Percentiles rank a stretch among this genome's conserved stretches.
Evolutionary conservation across 2,113 vertebrate species (phyloP).

Genomic region (Paraplagusia blochii): DNA sequence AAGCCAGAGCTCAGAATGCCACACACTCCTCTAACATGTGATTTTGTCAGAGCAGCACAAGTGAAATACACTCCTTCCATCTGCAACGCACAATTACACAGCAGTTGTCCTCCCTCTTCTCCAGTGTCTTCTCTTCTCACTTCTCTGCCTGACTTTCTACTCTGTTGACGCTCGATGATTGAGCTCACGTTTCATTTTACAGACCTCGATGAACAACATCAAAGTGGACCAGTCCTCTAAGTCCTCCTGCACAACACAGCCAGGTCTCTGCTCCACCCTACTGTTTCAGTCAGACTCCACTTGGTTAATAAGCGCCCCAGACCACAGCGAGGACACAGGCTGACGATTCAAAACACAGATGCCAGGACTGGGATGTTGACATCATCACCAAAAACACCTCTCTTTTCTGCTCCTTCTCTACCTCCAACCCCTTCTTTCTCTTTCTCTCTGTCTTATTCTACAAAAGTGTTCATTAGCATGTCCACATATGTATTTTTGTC

Average conservation of each 20-base stretch:
- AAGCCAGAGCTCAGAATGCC: background rate
- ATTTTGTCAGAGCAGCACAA: constrained; percentile 9
- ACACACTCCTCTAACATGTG: constrained; percentile 2
- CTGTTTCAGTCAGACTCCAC: constrained; percentile 52
- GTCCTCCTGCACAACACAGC: constrained; percentile 34
- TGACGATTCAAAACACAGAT: constrained; percentile 53
- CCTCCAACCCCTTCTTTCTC: background rate
- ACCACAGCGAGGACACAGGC: constrained; percentile 57
- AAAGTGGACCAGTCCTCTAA: constrained; percentile 38
- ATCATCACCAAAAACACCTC: constrained; percentile 39
- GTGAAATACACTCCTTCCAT: background rate
- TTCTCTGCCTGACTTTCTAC: constrained; percentile 35
- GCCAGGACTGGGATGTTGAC: constrained; percentile 53
- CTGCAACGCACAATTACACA: background rate
- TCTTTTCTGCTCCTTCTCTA: constrained; percentile 26
- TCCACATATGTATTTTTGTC: constrained; percentile 27
- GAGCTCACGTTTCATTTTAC: constrained; percentile 61
- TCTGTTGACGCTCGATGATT: constrained; percentile 38
- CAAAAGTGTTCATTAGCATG: constrained; percentile 25
- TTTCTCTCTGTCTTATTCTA: constrained; percentile 16
- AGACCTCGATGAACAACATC: constrained; percentile 58
- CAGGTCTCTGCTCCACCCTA: constrained; percentile 57
- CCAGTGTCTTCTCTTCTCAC: constrained; percentile 9
- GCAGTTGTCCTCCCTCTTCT: constrained; percentile 6
- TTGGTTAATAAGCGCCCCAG: constrained; percentile 60